Conservation (phyloP, 2,888 invertebrate genomes). For the Magallana nippona region DNA sequence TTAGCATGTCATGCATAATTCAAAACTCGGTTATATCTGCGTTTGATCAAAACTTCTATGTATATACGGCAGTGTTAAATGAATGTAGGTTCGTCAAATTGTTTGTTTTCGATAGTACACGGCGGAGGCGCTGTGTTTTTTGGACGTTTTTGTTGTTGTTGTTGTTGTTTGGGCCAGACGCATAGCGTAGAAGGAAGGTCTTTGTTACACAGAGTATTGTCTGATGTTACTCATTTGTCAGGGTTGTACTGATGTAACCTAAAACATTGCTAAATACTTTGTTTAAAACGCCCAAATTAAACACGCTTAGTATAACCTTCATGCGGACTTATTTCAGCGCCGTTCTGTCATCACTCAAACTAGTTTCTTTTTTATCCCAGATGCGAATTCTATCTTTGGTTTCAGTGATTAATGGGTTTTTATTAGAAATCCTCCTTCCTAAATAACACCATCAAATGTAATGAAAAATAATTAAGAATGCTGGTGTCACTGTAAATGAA, state of each 20-base stretch:
- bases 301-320: not conserved
- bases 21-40: too few relatives aligned
- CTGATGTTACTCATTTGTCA: not conserved
- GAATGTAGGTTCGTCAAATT: too few relatives aligned
- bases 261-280: not conserved
- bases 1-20: not conserved
- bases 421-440: not conserved
- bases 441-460: not conserved
- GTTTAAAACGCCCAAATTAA: slow-evolving; percentile 10
- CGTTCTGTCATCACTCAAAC: not conserved
- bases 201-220: not conserved
- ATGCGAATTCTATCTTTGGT: not conserved
- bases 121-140: not conserved
- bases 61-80: too few relatives aligned
- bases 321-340: not conserved
- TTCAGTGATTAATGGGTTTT: not conserved
- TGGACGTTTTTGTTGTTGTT: not conserved
- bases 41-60: too few relatives aligned
- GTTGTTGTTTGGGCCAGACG: not conserved
- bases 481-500: slow-evolving; percentile 2
- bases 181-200: not conserved
- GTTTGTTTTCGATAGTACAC: too few relatives aligned
- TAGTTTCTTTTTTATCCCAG: not conserved
- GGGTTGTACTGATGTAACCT: not conserved
- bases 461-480: not conserved